phyloP scores from a whole-genome alignment of 2,113 vertebrate genomes.

The Colossoma macropomum region DNA sequence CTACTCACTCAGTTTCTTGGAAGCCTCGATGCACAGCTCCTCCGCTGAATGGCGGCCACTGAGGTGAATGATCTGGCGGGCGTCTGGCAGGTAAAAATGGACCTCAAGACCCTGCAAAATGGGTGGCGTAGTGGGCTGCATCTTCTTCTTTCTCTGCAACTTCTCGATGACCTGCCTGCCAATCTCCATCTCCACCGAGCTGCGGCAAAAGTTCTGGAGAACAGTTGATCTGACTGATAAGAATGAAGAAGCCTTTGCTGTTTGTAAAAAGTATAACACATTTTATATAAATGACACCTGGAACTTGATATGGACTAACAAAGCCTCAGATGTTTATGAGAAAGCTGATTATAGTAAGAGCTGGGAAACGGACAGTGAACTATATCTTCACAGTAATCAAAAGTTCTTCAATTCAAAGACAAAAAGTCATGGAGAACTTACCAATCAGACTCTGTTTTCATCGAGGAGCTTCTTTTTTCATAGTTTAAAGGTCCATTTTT shows the following conservation, averaged over 20 bases:
- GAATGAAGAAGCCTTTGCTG: conserved; percentile 39
- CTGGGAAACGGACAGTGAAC: too few species aligned
- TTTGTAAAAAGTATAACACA: neutral
- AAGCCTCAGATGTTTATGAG: too few species aligned
- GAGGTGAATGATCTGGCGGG: conserved; percentile 68
- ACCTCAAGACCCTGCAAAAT: conserved; percentile 79
- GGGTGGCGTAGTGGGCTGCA: conserved; percentile 62
- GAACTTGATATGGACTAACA: too few species aligned
- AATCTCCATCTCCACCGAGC: conserved; percentile 69
- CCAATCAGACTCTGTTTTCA: neutral
- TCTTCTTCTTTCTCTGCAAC: conserved; percentile 81
- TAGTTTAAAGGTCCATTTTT: neutral
- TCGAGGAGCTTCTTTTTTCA: neutral
- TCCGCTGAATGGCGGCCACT: conserved; percentile 78
- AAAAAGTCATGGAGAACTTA: conserved; percentile 45
- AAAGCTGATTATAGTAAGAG: too few species aligned
- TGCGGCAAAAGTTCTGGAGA: conserved; percentile 62
- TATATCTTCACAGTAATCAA: too few species aligned
- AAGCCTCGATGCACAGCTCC: conserved; percentile 82
- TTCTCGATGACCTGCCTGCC: conserved; percentile 86
- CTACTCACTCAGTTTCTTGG: conserved; percentile 83
- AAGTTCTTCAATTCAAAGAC: too few species aligned
- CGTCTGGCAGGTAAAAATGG: conserved; percentile 79
- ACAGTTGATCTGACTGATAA: conserved; percentile 41
- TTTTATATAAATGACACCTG: neutral